These are phyloP conservation scores for Didymodactylos carnosus DNA, from an alignment of 2,888 invertebrate species.

Conservation along the genomic window DNA sequence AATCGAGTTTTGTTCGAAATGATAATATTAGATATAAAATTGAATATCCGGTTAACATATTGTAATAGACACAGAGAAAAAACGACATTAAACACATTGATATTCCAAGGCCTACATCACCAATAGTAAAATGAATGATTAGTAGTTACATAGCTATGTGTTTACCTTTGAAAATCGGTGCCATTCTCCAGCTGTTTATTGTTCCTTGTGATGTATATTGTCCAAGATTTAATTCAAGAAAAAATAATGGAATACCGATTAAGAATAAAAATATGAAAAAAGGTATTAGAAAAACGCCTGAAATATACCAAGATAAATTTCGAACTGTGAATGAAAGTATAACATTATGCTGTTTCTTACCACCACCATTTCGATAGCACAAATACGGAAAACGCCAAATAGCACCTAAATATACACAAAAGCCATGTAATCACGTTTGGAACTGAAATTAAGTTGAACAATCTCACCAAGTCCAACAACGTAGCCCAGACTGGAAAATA, in stretches of 20 bases:
- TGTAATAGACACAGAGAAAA: slow-evolving; percentile 35
- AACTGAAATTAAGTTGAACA: too few relatives aligned
- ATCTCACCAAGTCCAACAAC: slow-evolving; percentile 12
- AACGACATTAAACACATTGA: slow-evolving; percentile 34
- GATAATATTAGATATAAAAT: slow-evolving; percentile 34
- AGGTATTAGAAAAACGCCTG: slow-evolving; percentile 18
- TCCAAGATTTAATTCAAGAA: slow-evolving; percentile 18
- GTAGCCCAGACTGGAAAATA: slow-evolving; percentile 14
- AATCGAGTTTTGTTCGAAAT: slow-evolving; percentile 29
- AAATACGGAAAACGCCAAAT: slow-evolving; percentile 46
- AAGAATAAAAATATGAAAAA: slow-evolving; percentile 18
- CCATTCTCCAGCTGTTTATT: slow-evolving; percentile 18
- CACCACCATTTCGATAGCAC: slow-evolving; percentile 35
- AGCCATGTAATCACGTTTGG: too few relatives aligned
- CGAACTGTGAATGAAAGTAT: background rate
- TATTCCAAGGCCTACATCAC: slow-evolving; percentile 30
- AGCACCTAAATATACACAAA: too few relatives aligned
- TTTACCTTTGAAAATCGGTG: slow-evolving; percentile 18
- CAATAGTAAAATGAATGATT: too few relatives aligned
- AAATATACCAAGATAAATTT: background rate
- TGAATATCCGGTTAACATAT: slow-evolving; percentile 35
- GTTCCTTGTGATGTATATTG: slow-evolving; percentile 18
- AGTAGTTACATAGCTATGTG: too few relatives aligned
- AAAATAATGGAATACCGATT: slow-evolving; percentile 18
- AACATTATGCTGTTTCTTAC: background rate